A percentile compares a stretch with the other conserved stretches of the same genome.
Conservation (phyloP, 2,113 vertebrate genomes). For the Ceyx cyanopectus region DNA sequence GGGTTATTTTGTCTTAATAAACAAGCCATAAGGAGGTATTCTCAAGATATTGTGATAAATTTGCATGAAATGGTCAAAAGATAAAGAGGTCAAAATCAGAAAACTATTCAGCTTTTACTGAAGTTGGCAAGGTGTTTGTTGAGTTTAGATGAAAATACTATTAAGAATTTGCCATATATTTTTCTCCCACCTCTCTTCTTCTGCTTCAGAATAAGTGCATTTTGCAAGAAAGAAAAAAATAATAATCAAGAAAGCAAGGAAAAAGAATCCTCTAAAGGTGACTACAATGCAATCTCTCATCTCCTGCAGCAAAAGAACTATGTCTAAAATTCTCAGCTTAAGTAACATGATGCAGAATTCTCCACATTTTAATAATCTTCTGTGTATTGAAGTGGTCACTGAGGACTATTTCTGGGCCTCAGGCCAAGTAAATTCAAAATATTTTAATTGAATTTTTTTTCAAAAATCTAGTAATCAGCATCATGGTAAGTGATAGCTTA, state of each 20-base stretch:
- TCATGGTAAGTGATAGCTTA: background rate
- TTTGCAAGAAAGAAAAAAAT: background rate
- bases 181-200: background rate
- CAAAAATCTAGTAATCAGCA: background rate
- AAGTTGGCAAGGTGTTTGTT: background rate
- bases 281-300: background rate
- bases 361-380: background rate
- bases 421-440: background rate
- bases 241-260: background rate
- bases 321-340: background rate
- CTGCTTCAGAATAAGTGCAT: background rate
- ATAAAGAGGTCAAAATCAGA: background rate
- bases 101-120: background rate
- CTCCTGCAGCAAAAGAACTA: background rate
- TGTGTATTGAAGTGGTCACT: background rate
- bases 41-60: background rate
- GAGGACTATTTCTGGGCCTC: background rate
- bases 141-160: background rate
- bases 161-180: background rate
- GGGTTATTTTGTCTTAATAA: background rate
- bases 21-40: background rate
- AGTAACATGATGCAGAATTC: background rate
- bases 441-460: background rate
- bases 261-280: background rate
- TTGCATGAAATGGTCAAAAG: background rate